phyloP scores from a whole-genome alignment of 1,140 invertebrate species.

The Eurosta solidaginis region DNA sequence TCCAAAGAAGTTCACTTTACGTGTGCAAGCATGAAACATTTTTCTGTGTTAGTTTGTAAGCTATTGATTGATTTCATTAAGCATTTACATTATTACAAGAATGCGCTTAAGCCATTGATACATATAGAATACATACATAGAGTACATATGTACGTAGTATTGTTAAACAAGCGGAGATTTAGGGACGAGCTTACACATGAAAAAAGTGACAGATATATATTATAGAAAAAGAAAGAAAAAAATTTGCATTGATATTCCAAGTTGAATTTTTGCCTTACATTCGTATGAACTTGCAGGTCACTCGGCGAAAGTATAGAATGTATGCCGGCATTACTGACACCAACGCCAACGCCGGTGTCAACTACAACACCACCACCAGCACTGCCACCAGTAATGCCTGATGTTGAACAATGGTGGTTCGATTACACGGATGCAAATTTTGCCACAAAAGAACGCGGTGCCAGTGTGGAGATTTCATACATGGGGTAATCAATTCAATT shows the following conservation, averaged over 20 bases:
- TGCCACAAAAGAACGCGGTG: background rate
- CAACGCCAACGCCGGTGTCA: background rate
- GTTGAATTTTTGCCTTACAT: conserved; percentile 48
- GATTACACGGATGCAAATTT: background rate
- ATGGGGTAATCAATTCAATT: background rate
- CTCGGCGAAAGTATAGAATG: conserved; percentile 50
- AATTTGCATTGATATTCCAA: background rate
- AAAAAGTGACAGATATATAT: background rate
- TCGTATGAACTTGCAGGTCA: conserved; percentile 59
- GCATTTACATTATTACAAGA: background rate
- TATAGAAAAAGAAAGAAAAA: background rate
- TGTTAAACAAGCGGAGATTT: background rate
- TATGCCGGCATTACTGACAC: conserved; percentile 22
- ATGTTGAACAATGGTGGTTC: background rate
- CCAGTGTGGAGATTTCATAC: background rate
- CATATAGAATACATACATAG: no score
- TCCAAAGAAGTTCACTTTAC: background rate
- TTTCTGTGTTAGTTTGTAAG: background rate
- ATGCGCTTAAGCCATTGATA: background rate
- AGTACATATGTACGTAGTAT: no score
- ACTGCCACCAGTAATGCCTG: conserved; percentile 6
- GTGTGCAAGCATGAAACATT: background rate
- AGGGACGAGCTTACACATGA: background rate
- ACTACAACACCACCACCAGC: background rate
- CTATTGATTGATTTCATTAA: background rate